Percentiles rank a stretch among this genome's conserved stretches.
Conservation (phyloP, 2,888 invertebrate genomes). For the Tholera decimalis region DNA sequence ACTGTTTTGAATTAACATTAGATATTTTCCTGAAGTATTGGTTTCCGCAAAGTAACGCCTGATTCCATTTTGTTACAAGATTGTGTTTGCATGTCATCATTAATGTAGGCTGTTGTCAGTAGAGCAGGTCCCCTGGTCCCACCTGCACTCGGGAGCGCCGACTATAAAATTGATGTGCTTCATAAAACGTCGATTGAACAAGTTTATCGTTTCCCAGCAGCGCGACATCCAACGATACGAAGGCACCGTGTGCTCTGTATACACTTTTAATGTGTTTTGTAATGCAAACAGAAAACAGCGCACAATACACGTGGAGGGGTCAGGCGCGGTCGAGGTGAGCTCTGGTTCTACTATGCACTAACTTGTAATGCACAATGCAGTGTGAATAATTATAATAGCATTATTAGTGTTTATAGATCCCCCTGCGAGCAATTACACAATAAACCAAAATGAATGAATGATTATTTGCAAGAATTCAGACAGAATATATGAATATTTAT, state of each 20-base stretch:
- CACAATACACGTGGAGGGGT: not conserved
- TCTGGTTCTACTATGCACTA: not conserved
- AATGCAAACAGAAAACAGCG: constrained; percentile 23
- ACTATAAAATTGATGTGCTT: constrained; percentile 45
- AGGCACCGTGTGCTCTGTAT: constrained; percentile 8
- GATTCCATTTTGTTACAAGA: too few species aligned
- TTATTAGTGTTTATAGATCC: not conserved
- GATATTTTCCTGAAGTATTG: too few species aligned
- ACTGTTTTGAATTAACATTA: too few species aligned
- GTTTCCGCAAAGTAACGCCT: too few species aligned
- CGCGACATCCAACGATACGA: not conserved
- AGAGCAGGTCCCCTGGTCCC: not conserved
- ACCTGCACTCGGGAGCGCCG: not conserved
- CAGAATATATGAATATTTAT: too few species aligned
- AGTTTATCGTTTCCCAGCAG: constrained; percentile 50
- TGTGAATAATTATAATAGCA: not conserved
- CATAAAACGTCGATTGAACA: constrained; percentile 58
- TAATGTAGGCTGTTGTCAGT: too few species aligned
- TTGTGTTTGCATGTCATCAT: too few species aligned
- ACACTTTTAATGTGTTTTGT: constrained; percentile 40
- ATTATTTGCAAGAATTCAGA: too few species aligned
- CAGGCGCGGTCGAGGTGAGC: not conserved
- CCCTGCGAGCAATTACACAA: constrained; percentile 1
- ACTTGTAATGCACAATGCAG: not conserved
- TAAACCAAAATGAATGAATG: not conserved